Evolutionary conservation across 2,113 vertebrate species (phyloP).

Genomic region (Platysternon megacephalum): DNA sequence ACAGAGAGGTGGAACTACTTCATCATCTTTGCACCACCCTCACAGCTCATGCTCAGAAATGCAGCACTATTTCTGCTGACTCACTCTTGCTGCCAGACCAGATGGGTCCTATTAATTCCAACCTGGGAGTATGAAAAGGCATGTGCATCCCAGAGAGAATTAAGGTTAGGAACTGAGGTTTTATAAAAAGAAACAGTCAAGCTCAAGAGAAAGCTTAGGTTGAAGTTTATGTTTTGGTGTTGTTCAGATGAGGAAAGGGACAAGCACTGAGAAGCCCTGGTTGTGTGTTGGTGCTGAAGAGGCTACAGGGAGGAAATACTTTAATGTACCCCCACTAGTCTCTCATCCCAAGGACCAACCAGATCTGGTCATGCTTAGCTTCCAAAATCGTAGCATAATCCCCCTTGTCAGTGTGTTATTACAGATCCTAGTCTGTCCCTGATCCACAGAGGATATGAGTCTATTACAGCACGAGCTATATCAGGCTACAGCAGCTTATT

Average conservation of each 20-base stretch:
- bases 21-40: neutral
- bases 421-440: neutral
- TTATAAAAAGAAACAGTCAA: neutral
- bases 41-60: neutral
- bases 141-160: neutral
- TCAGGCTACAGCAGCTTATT: too few species aligned
- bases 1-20: neutral
- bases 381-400: neutral
- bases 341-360: neutral
- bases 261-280: neutral
- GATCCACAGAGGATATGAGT: neutral
- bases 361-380: neutral
- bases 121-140: neutral
- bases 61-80: neutral
- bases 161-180: neutral
- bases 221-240: neutral
- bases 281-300: neutral
- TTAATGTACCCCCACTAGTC: neutral
- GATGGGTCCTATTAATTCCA: neutral
- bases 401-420: neutral
- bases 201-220: neutral
- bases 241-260: neutral
- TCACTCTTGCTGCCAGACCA: neutral
- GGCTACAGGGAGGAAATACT: neutral
- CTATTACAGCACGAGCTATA: neutral